Evolutionary conservation across 2,113 vertebrate genomes (phyloP).

Genomic region (Theropithecus gelada): DNA sequence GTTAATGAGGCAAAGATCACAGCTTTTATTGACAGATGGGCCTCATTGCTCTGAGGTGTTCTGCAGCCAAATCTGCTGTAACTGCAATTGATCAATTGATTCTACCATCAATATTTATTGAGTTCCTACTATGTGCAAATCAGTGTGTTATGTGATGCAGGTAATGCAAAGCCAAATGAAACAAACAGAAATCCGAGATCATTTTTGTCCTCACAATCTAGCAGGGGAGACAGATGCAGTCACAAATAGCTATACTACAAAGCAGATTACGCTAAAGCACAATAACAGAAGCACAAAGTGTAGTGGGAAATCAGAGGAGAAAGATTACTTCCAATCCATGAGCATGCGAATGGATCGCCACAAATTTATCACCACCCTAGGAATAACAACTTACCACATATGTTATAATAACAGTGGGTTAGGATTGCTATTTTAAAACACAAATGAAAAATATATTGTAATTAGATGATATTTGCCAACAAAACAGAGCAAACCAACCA

Average conservation of each 20-base stretch:
- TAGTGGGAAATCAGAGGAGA: conserved; percentile 71
- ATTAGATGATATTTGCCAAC: conserved; percentile 67
- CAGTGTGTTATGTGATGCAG: not conserved
- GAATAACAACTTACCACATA: conserved; percentile 63
- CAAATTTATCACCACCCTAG: conserved; percentile 73
- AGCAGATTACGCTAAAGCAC: conserved; percentile 66
- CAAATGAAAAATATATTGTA: conserved; percentile 72
- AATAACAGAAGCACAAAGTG: conserved; percentile 62
- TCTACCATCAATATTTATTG: not conserved
- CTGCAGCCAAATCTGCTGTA: not conserved
- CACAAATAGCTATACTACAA: conserved; percentile 62
- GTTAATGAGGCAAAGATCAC: conserved; percentile 61
- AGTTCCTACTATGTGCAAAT: conserved; percentile 32
- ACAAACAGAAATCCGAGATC: not conserved
- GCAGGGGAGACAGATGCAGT: conserved; percentile 65
- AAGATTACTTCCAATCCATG: conserved; percentile 69
- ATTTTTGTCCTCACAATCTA: conserved; percentile 33
- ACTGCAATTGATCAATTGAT: not conserved
- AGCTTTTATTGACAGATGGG: conserved; percentile 69
- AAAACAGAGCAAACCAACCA: conserved; percentile 65
- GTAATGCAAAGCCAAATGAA: not conserved
- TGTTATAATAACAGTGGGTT: conserved; percentile 60
- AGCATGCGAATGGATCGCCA: conserved; percentile 56
- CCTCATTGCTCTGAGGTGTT: conserved; percentile 1
- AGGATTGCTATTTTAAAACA: conserved; percentile 63